Evolutionary conservation across 2,113 vertebrate species (phyloP).

Genomic region (Otolemur garnettii): DNA sequence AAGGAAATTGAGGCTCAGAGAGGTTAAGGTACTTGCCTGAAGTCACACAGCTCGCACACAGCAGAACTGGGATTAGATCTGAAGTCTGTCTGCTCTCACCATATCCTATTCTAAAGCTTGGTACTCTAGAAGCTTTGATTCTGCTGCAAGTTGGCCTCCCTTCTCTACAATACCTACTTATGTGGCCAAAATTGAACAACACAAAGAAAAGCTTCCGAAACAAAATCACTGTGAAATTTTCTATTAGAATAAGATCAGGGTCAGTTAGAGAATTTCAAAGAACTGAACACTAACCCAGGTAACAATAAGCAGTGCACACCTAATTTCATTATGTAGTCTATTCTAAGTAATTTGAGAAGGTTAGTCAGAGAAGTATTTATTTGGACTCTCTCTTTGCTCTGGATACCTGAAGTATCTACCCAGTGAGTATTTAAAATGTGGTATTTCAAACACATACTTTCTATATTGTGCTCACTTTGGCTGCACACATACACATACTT

Average conservation of each 20-base stretch:
- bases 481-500: background rate
- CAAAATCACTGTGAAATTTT: background rate
- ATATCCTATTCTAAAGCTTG: background rate
- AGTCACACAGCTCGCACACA: background rate
- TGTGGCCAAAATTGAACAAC: background rate
- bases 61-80: background rate
- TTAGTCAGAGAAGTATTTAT: background rate
- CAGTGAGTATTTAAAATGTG: background rate
- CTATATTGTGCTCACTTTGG: background rate
- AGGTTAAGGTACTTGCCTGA: background rate
- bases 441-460: background rate
- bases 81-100: background rate
- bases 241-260: background rate
- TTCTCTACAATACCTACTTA: background rate
- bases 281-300: background rate
- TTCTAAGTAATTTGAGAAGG: background rate
- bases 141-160: background rate
- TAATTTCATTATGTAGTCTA: background rate
- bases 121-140: background rate
- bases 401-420: background rate
- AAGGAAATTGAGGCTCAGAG: slow-evolving; percentile 7
- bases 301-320: background rate
- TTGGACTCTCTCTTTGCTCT: background rate
- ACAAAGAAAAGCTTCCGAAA: slow-evolving; percentile 4
- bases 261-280: background rate